phyloP scores from a whole-genome alignment of 2,113 vertebrate genomes.

The Paradisaea rubra region DNA sequence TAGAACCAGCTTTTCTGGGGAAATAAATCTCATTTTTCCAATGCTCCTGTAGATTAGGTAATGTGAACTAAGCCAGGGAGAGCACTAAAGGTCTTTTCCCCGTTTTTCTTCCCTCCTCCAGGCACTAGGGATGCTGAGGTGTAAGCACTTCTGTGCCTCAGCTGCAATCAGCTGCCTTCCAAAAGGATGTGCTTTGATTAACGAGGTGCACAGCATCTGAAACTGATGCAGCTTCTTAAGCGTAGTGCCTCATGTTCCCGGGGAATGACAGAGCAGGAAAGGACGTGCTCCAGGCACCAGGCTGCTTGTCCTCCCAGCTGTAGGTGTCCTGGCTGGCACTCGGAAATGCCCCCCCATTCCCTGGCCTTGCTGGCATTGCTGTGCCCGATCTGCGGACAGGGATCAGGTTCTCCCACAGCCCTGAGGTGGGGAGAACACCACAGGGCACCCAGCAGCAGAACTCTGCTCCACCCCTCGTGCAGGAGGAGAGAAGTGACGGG shows the following conservation, averaged over 20 bases:
- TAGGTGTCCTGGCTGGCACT: background rate
- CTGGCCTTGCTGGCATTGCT: background rate
- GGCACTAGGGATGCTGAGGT: constrained; percentile 7
- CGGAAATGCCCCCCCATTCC: background rate
- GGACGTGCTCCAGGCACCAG: background rate
- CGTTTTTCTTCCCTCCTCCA: background rate
- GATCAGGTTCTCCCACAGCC: background rate
- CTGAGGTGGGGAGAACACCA: background rate
- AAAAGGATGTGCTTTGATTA: constrained; percentile 53
- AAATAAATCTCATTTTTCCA: background rate
- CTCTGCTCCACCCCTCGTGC: background rate
- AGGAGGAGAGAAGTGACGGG: background rate
- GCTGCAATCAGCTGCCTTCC: constrained; percentile 44
- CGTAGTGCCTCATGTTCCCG: background rate
- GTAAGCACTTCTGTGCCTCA: constrained; percentile 25
- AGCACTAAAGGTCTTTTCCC: constrained; percentile 1
- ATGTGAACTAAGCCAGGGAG: background rate
- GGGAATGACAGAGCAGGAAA: constrained; percentile 35
- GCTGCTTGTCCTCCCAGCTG: background rate
- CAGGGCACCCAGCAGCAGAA: background rate
- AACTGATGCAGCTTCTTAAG: constrained; percentile 35
- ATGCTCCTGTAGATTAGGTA: background rate
- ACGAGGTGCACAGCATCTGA: constrained; percentile 22
- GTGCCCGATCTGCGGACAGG: background rate
- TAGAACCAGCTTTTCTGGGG: background rate